These are phyloP conservation scores for Nycticebus coucang DNA, from an alignment of 2,113 vertebrate genomes.

Conservation along the genomic window DNA sequence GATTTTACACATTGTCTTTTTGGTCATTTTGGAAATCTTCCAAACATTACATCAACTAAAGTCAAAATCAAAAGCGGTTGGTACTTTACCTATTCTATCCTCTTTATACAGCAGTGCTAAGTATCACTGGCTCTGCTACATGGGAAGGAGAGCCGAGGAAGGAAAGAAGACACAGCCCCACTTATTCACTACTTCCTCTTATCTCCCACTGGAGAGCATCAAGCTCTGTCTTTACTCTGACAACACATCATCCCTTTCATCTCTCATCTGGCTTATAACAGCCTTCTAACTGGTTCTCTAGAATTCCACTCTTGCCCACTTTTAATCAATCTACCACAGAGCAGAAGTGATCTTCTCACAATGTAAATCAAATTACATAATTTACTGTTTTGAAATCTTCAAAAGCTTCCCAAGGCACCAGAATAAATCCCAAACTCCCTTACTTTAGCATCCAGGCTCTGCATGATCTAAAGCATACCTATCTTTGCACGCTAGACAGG, in stretches of 20 bases:
- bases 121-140: background rate
- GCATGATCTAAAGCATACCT: background rate
- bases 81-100: background rate
- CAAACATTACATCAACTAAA: constrained; percentile 32
- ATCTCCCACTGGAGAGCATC: background rate
- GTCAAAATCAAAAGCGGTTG: background rate
- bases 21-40: constrained; percentile 42
- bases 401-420: background rate
- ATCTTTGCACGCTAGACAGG: background rate
- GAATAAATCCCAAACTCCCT: background rate
- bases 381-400: background rate
- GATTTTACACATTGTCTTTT: background rate
- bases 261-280: background rate
- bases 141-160: background rate
- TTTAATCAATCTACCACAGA: background rate
- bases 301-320: background rate
- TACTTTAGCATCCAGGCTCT: background rate
- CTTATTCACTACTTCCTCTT: background rate
- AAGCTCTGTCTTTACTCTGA: background rate
- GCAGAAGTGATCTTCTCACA: constrained; percentile 25
- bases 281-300: background rate
- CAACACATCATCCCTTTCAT: background rate
- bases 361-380: constrained; percentile 27
- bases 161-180: background rate
- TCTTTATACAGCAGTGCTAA: background rate